Evolutionary conservation across 2,888 invertebrate species (phyloP).

Genomic region (Tanytarsus gracilentus): DNA sequence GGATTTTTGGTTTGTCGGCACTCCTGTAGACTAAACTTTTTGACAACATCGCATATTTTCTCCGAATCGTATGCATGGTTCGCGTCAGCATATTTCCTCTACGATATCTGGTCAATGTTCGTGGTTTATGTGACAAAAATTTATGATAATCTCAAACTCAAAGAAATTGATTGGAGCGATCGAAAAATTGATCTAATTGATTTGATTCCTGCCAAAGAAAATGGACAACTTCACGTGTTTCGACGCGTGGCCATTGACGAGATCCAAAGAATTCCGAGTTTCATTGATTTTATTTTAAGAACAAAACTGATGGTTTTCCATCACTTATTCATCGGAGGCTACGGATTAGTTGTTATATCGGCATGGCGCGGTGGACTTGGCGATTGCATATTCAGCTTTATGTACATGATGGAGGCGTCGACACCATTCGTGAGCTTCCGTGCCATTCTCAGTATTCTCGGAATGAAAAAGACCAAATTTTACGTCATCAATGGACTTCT

Average conservation of each 20-base stretch:
- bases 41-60: constrained; percentile 22
- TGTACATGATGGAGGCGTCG: constrained; percentile 24
- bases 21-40: constrained; percentile 19
- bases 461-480: constrained; percentile 11
- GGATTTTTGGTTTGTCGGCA: constrained; percentile 13
- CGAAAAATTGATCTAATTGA: background rate
- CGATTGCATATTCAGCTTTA: constrained; percentile 21
- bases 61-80: constrained; percentile 25
- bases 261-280: constrained; percentile 16
- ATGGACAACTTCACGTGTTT: constrained; percentile 5
- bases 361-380: constrained; percentile 20
- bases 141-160: constrained; percentile 20
- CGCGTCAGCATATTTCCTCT: constrained; percentile 20
- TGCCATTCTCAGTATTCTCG: constrained; percentile 16
- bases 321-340: constrained; percentile 27
- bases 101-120: constrained; percentile 23
- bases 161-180: constrained; percentile 9
- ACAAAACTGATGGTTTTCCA: constrained; percentile 19
- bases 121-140: constrained; percentile 7
- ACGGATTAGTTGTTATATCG: constrained; percentile 15
- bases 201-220: constrained; percentile 2
- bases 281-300: background rate
- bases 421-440: constrained; percentile 24
- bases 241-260: background rate
- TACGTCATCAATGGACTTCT: constrained; percentile 20